Base-by-base conservation (phyloP, 2,797 vertebrate genomes). In the Percopsis omiscomaycus region DNA sequence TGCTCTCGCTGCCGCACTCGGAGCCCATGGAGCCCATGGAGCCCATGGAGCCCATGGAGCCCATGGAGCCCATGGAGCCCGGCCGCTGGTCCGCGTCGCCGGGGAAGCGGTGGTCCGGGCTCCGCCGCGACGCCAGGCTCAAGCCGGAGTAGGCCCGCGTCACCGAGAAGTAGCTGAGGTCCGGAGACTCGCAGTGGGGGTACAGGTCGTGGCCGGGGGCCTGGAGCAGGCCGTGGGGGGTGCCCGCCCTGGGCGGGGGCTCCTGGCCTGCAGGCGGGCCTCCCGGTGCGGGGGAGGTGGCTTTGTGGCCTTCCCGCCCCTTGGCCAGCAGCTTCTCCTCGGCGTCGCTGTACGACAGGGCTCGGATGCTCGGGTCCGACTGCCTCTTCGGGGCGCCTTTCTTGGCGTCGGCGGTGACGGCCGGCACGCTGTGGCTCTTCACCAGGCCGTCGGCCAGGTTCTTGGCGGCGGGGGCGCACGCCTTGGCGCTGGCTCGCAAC, bases 351-450 rank as follows among this genome's bases (percentile, higher is more conserved):
- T 95, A 98, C 49, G 93, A 95, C 74, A 95, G 92, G 59, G 96
- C 94, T 64, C 95, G 91, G 77, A 96, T 94, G 78, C 94, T 95
- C 16, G 96, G 95, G 80, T 98, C 97, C 0, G 95, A 96, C 49
- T 96, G 97, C 82, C 95, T 93, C 84, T 98, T 99, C 30, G 94
- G 90, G 75, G 90, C 84, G 3, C 91, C 88, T 48, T 93, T 95
- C 27, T 94, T 97, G 28, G 91, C 86, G 10, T 97, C 95, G 0
- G 83, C 87, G 84, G 90, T 93, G 77, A 92, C 94, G 32, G 92
- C 95, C 47, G 96, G 96, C 69, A 96, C 94, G 0, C 96, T 99
- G 89, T 98, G 96, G 89, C 96, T 98, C 87, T 99, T 99, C 54
- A 97, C 94, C 62, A 98, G 84, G n/a, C 94, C 94, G 0, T 92